Base-by-base conservation (phyloP, 2,797 vertebrate species). In the Hafferia zeledoni region DNA sequence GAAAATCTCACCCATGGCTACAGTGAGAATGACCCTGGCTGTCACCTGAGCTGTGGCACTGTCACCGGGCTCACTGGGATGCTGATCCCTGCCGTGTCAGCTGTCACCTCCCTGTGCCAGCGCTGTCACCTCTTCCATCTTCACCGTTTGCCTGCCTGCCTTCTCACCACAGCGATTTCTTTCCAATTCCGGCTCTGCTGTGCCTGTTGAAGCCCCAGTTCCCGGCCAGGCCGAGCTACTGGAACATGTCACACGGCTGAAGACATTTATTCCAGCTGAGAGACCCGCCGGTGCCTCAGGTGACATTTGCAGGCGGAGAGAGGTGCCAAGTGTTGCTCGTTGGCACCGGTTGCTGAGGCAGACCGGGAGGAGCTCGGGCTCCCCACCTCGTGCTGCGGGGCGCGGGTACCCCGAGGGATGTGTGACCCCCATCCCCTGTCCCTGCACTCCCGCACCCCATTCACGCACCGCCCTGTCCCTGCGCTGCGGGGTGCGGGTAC, bases 131-230 rank as follows among this genome's bases (percentile, higher is more conserved):
- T 39, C n/a, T 56, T 57, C 71, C 64, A 39, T 46, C 56, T 10
- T 46, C 71, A 10, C 37, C 57, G 1, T 13, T 65, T 52, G 37
- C 64, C 49, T 30, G 56, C 71, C 79, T 43, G 74, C 18, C 84
- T 69, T 37, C 77, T 75, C 87, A 30, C 43, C 46, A 8, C 59
- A 14, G 52, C 2, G 3, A 55, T 50, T 83, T n/a, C 17, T 72
- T 41, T 65, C 5, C 10, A 1, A 0, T 39, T 60, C 43, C 27
- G 4, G 53, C 30, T 55, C 10, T 0, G 1, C 20, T 2, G 33
- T 3, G 63, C 33, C 83, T 3, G 23, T 25, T 33, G 15, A 3
- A 70, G 31, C 46, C 59, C 44, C 70, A 39, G 4, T 47, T 23
- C 7, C 57, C 87, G 35, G 77, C 3, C 78, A 14, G 89, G 84